Base-by-base conservation (phyloP, 2,797 vertebrate genomes). In the Alca torda region DNA sequence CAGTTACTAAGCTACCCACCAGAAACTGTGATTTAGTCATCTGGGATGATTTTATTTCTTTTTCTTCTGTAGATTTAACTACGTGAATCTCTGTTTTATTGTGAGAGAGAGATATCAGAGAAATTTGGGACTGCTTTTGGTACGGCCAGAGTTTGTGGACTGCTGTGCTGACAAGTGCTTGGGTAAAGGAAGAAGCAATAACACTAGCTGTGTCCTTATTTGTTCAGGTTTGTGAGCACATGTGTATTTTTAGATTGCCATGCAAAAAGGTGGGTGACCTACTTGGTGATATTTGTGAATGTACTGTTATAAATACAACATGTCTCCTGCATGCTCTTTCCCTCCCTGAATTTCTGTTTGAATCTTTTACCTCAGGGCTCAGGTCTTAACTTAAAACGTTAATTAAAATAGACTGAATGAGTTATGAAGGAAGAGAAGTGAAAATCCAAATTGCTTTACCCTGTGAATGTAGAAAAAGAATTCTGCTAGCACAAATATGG, bases 1-100 rank as follows among this genome's bases (percentile, higher is more conserved):
- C 94, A 96, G 89, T 97, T 96, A 97, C 97, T 96, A 97, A 92
- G 94, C 82, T 97, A 91, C 65, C 54, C 25, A 95, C 90, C 86
- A 96, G 96, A 97, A 98, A 96, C 91, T 63, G 46, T 41, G 74
- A 95, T 96, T 96, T 97, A 97, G 96, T 97, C 87, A 91, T 92
- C 68, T 90, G 87, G 87, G 85, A 94, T 96, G 90, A 97, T 96
- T 97, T 97, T 96, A 84, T 96, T 97, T 96, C 68, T 80, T 97
- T 90, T 94, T 95, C 37, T 95, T 69, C 91, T 94, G 57, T 73
- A 61, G 59, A 37, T 91, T 96, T 77, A 72, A 73, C 67, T 41
- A 78, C 83, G 85, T 91, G 97, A 96, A 95, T 96, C 68, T 97
- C 64, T 80, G 24, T 78, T 97, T 95, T 74, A 74, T 91, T 96